Base-by-base conservation (phyloP, 92 coral and sea anemone species). In the Desmophyllum pertusum region DNA sequence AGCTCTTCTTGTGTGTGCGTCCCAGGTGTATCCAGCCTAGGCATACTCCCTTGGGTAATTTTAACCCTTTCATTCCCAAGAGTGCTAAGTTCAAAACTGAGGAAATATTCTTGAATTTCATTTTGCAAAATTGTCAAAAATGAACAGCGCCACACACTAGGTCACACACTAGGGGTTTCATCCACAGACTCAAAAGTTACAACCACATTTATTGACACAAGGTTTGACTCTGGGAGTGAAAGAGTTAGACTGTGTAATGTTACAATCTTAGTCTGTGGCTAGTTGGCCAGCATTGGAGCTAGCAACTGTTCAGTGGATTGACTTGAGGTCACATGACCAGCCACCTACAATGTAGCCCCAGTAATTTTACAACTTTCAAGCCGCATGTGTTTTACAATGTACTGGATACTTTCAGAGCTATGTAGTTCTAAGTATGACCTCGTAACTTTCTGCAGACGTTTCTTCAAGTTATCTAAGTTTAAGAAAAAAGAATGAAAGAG, bases 401-500 rank as follows among this genome's bases (percentile, higher is more conserved):
- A 0, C 29, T 55, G 29, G 29, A 19, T 33, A 10, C n/a, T n/a
- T n/a, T 9, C 14, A 8, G 35, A 1, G 15, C 65, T 59, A 25
- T 59, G 65, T 25, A 59, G n/a, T 59, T 9, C 19, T 21, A 19
- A 3, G 38, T 27, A 30, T 62, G 33, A 62, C 14, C 11, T 25
- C 35, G 13, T 4, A 38, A 67, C 25, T 38, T 62, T 67, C 11
- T 67, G 42, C 46, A 36, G 45, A 33, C 5, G 43, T 17, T 67
- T 67, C 6, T 18, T 6, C 10, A 33, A 37, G 42, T 67, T 62
- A 0, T 48, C 21, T 59, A 59, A n/a, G n/a, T 17, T 14, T 6
- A 38, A 14, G 42, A 67, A 67, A 67, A 19, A 27, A 42, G 10
- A 14, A 15, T 78, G 84, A 80, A 68, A 67, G 76, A 51, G 65